Conservation (phyloP, 2,797 vertebrate species). For the Catostomus latipinnis region DNA sequence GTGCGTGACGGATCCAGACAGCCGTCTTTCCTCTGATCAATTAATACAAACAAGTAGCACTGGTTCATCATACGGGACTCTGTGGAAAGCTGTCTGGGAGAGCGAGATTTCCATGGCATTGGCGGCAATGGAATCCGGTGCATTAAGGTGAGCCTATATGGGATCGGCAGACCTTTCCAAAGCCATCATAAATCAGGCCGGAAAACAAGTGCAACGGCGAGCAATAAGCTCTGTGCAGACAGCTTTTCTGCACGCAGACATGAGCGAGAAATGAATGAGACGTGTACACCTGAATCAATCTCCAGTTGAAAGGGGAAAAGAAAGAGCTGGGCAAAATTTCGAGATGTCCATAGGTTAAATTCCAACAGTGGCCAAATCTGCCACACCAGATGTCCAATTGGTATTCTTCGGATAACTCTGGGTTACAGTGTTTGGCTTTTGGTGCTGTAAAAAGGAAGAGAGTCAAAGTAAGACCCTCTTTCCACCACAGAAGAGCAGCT, state of each 20-base stretch:
- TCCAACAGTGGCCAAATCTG: slow-evolving; percentile 70
- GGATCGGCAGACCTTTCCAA: slow-evolving; percentile 91
- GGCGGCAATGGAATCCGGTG: slow-evolving; percentile 80
- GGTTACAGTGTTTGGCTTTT: slow-evolving; percentile 58
- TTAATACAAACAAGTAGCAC: slow-evolving; percentile 86
- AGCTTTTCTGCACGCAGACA: slow-evolving; percentile 83
- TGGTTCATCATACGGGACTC: slow-evolving; percentile 87
- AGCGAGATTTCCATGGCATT: slow-evolving; percentile 78
- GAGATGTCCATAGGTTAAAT: slow-evolving; percentile 81
- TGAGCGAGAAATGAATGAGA: slow-evolving; percentile 48
- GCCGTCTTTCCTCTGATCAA: slow-evolving; percentile 83
- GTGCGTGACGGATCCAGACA: slow-evolving; percentile 82
- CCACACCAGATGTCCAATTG: slow-evolving; percentile 64
- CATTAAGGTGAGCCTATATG: slow-evolving; percentile 86
- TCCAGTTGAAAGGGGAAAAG: slow-evolving; percentile 78
- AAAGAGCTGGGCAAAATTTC: slow-evolving; percentile 73
- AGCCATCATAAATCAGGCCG: slow-evolving; percentile 88
- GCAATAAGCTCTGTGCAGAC: slow-evolving; percentile 86
- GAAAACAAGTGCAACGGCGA: slow-evolving; percentile 87
- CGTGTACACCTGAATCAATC: slow-evolving; percentile 80
- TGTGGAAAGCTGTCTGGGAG: slow-evolving; percentile 60
- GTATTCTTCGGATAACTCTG: slow-evolving; percentile 56
- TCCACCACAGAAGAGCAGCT: slow-evolving; percentile 31
- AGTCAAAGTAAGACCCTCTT: slow-evolving; percentile 54
- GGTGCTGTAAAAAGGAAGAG: slow-evolving; percentile 55